These are phyloP conservation scores for Melipona quadrifasciata DNA, from an alignment of 1,140 invertebrate species.

Conservation along the genomic window DNA sequence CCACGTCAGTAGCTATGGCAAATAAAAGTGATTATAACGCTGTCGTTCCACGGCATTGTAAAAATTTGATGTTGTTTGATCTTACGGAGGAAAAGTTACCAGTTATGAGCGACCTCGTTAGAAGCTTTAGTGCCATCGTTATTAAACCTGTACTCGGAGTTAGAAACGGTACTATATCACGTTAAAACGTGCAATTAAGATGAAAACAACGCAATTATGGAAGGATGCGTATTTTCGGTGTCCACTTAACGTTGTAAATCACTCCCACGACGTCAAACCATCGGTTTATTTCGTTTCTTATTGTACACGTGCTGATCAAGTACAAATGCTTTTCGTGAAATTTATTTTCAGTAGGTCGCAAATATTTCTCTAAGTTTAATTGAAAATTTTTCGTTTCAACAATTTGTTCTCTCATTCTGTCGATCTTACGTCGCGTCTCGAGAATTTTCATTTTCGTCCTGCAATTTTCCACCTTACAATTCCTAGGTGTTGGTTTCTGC, in stretches of 20 bases:
- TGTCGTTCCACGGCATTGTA: background rate
- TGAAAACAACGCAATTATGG: background rate
- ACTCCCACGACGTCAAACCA: background rate
- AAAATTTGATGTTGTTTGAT: background rate
- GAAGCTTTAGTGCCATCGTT: background rate
- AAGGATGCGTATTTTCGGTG: background rate
- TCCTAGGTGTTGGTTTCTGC: background rate
- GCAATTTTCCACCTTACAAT: background rate
- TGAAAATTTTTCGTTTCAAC: background rate
- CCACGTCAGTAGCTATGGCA: background rate
- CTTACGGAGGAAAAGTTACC: background rate
- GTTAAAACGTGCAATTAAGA: slow-evolving; percentile 4
- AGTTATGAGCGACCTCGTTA: background rate
- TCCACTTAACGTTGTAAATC: background rate
- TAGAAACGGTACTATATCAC: background rate
- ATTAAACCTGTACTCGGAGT: background rate
- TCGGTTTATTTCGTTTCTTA: background rate
- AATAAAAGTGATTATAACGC: background rate
- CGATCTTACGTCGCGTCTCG: background rate
- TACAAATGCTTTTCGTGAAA: background rate
- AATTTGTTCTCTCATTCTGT: background rate
- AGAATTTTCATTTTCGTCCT: background rate
- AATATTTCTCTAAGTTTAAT: background rate
- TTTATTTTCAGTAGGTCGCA: background rate
- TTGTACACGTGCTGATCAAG: background rate